A percentile compares a stretch with the other conserved stretches of the same genome.
These are phyloP conservation scores for Ageneiosus marmoratus DNA, from an alignment of 2,113 vertebrate genomes.

Conservation along the genomic window DNA sequence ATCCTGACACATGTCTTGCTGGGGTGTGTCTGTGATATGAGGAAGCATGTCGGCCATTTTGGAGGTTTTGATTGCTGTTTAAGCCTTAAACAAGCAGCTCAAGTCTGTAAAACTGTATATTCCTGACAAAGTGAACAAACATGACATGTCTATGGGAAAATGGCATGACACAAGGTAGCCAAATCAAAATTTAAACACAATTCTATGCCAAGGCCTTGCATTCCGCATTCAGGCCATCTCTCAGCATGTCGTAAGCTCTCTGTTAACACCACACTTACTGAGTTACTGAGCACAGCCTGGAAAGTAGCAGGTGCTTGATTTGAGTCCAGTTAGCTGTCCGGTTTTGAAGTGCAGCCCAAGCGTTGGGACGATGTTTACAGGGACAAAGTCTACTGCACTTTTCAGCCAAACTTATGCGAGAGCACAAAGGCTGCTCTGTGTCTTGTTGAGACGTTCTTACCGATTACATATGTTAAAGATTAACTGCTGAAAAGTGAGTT, in stretches of 20 bases:
- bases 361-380: slow-evolving; percentile 62
- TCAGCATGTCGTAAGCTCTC: slow-evolving; percentile 49
- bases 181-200: slow-evolving; percentile 4
- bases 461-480: slow-evolving; percentile 58
- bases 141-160: slow-evolving; percentile 7
- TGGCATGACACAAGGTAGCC: background rate
- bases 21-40: slow-evolving; percentile 15
- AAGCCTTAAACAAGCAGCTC: slow-evolving; percentile 17
- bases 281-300: slow-evolving; percentile 63
- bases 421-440: slow-evolving; percentile 62
- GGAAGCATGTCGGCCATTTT: slow-evolving; percentile 14
- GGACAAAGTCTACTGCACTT: slow-evolving; percentile 69
- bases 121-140: background rate
- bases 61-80: slow-evolving; percentile 35
- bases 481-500: slow-evolving; percentile 48
- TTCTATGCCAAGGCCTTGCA: slow-evolving; percentile 36
- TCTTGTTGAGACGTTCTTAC: slow-evolving; percentile 33
- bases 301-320: slow-evolving; percentile 72
- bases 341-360: slow-evolving; percentile 50
- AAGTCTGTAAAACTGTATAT: slow-evolving; percentile 2
- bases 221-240: slow-evolving; percentile 31
- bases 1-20: slow-evolving; percentile 15
- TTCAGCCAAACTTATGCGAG: slow-evolving; percentile 53
- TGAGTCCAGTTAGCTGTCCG: slow-evolving; percentile 56
- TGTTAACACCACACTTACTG: slow-evolving; percentile 63